These are phyloP conservation scores for Chrysochloris asiatica DNA, from an alignment of 2,113 vertebrate species.

Conservation along the genomic window DNA sequence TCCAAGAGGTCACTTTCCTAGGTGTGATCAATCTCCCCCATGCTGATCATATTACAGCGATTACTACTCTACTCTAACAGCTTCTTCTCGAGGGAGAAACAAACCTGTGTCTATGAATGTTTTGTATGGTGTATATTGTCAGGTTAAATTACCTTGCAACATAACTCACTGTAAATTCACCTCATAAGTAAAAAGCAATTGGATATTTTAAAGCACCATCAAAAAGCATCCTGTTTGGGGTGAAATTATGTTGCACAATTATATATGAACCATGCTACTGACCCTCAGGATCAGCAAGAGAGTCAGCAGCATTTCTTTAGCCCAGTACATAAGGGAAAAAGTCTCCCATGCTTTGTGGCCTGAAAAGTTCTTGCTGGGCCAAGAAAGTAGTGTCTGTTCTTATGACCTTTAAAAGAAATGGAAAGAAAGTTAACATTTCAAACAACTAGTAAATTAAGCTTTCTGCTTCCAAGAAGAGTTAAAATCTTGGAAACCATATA, in stretches of 20 bases:
- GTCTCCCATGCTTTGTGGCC: not conserved
- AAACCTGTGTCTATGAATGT: slow-evolving; percentile 61
- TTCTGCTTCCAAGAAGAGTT: too few relatives aligned
- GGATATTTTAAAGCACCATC: slow-evolving; percentile 60
- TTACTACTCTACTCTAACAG: slow-evolving; percentile 62
- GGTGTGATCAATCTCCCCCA: slow-evolving; percentile 78
- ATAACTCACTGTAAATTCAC: slow-evolving; percentile 71
- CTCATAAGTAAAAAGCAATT: slow-evolving; percentile 72
- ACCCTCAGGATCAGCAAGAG: not conserved
- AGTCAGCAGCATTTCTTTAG: slow-evolving; percentile 46
- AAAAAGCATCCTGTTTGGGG: slow-evolving; percentile 46
- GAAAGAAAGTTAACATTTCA: not conserved
- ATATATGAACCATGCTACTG: slow-evolving; percentile 47
- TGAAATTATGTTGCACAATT: slow-evolving; percentile 55
- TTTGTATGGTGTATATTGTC: slow-evolving; percentile 55
- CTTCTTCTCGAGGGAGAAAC: slow-evolving; percentile 69
- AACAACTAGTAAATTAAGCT: too few relatives aligned
- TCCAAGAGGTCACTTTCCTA: slow-evolving; percentile 73
- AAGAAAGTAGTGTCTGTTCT: slow-evolving; percentile 1
- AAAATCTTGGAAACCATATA: too few relatives aligned
- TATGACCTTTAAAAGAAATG: not conserved
- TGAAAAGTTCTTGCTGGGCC: not conserved
- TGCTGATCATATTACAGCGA: slow-evolving; percentile 71
- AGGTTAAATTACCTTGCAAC: slow-evolving; percentile 65
- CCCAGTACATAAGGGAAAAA: not conserved